phyloP scores from a whole-genome alignment of 2,113 vertebrate species.

The Glaucomys volans region DNA sequence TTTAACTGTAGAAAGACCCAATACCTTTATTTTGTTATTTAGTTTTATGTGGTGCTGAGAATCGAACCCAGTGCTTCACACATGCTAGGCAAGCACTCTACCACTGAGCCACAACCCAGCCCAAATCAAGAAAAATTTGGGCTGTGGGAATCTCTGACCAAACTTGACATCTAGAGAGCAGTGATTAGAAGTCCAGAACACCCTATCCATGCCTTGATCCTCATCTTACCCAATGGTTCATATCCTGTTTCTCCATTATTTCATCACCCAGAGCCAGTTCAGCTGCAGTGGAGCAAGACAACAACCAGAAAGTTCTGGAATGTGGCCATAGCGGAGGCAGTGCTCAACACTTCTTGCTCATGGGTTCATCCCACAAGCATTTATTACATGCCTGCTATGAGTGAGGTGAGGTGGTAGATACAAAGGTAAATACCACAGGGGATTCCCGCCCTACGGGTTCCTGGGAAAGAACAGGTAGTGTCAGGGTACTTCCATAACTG shows the following conservation, averaged over 20 bases:
- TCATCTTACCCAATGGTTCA: neutral
- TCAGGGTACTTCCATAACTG: neutral
- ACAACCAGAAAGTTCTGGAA: slow-evolving; percentile 23
- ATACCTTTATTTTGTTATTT: too few relatives aligned
- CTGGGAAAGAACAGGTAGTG: neutral
- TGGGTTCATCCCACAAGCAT: neutral
- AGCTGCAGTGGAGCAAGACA: neutral
- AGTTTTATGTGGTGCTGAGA: too few relatives aligned
- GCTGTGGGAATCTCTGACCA: neutral
- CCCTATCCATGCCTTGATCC: neutral
- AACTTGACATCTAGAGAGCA: neutral
- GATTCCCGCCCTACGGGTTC: neutral
- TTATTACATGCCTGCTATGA: neutral
- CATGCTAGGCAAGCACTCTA: too few relatives aligned
- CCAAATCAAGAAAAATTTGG: neutral
- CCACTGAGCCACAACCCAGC: too few relatives aligned
- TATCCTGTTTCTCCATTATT: slow-evolving; percentile 55
- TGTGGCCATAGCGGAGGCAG: neutral
- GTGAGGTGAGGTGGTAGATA: neutral
- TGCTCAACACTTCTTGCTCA: neutral
- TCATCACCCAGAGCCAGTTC: slow-evolving; percentile 16
- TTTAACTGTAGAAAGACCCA: too few relatives aligned
- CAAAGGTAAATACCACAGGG: neutral
- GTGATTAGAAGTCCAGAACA: neutral
- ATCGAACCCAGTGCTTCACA: too few relatives aligned